Evolutionary conservation across 1,140 invertebrate species (phyloP).

Genomic region (Lerema accius): DNA sequence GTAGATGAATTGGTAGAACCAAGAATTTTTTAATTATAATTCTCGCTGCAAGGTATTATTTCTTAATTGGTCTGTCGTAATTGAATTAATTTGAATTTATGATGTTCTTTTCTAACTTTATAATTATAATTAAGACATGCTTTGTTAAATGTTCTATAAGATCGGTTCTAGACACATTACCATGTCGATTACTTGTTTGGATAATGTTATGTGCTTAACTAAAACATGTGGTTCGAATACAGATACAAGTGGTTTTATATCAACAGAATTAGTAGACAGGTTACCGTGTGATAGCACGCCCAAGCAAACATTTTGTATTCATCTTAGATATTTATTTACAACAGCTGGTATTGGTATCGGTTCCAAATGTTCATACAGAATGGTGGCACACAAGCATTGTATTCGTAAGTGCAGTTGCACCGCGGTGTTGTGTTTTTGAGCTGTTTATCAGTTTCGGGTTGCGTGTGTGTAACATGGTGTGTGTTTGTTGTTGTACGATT

Average conservation of each 20-base stretch:
- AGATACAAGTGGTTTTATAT: not conserved
- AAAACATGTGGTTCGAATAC: not conserved
- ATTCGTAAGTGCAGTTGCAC: slow-evolving; percentile 67
- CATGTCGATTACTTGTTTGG: not conserved
- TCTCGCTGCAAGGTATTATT: no score
- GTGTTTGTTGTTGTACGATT: slow-evolving; percentile 41
- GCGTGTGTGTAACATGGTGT: slow-evolving; percentile 47
- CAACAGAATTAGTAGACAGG: not conserved
- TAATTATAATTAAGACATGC: no score
- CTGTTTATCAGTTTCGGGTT: slow-evolving; percentile 71
- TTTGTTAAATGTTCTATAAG: no score
- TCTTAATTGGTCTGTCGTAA: no score
- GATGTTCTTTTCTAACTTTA: no score
- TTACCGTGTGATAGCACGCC: not conserved
- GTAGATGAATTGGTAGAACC: no score
- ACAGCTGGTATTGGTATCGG: slow-evolving; percentile 39
- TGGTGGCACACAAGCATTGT: slow-evolving; percentile 53
- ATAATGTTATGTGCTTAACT: not conserved
- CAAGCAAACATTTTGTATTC: slow-evolving; percentile 4
- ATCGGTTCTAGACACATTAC: no score
- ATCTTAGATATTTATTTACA: slow-evolving; percentile 32
- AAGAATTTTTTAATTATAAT: no score
- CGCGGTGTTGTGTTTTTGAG: slow-evolving; percentile 68
- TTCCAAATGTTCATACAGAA: slow-evolving; percentile 31
- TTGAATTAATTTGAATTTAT: no score